A percentile compares a stretch with the other conserved stretches of the same genome.
phyloP scores from a whole-genome alignment of 2,113 vertebrate species.

The Ptilorrhoa leucosticta region DNA sequence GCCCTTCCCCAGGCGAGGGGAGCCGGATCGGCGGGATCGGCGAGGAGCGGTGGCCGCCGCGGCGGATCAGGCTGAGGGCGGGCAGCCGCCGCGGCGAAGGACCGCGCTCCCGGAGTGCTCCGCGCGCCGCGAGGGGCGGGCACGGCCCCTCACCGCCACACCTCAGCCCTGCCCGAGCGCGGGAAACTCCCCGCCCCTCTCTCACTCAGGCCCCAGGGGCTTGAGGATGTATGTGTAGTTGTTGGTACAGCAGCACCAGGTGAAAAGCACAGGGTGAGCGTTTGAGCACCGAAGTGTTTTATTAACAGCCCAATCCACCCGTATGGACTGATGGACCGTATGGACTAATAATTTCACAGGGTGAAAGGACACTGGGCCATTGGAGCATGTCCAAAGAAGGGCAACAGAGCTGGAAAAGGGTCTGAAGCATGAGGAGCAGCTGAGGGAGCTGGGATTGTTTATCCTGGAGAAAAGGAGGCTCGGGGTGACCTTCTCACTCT shows the following conservation, averaged over 20 bases:
- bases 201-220: rapidly evolving
- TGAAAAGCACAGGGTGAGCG: neutral
- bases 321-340: no score
- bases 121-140: neutral
- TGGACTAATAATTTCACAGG: neutral
- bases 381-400: no score
- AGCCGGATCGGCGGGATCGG: neutral
- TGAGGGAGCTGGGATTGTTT: neutral
- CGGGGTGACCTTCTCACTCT: neutral
- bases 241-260: rapidly evolving
- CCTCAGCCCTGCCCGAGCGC: neutral
- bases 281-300: neutral
- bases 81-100: neutral
- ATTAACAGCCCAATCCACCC: neutral
- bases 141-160: neutral
- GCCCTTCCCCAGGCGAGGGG: neutral
- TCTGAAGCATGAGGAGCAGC: neutral
- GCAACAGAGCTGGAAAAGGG: neutral
- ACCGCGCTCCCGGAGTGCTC: neutral
- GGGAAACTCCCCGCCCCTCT: rapidly evolving
- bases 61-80: neutral
- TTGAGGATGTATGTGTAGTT: no score
- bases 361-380: neutral
- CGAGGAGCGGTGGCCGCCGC: neutral
- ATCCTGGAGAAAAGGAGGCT: neutral